Evolutionary conservation across 2,797 vertebrate species (phyloP), one percentile per base, ranked within the genome.

Genomic region (Botia almorhae): DNA sequence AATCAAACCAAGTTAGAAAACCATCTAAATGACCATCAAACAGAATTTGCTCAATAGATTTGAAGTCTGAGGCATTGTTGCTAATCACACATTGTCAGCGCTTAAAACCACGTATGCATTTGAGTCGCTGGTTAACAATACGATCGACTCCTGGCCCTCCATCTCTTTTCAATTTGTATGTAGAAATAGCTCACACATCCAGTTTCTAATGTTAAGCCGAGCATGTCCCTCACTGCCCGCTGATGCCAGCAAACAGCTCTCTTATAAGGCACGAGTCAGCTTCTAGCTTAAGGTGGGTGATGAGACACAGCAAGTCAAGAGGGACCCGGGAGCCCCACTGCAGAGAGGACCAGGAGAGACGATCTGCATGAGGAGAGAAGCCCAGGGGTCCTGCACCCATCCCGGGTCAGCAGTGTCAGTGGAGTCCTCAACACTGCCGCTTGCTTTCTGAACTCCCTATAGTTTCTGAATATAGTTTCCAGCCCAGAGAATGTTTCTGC

Each of bases 381-480:
- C 68, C 29, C 29, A 33, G 48, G 29, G 26, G 61, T 65, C 73
- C 26, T 70, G 56, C 56, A 50, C 69, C 13, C 69, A 64, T 72
- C 48, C 58, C 8, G 17, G 43, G 75, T 67, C 50, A 72, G 39
- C 16, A 10, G 36, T 23, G 19, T 46, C 39, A 26, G 23, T 26
- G 23, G 23, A 26, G 23, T 26, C 63, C 29, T 72, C 39, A 1
- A 46, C n/a, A 33, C 2, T 48, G 39, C 65, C 17, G 4, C 12
- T 55, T 76, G 33, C 36, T 53, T 46, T 12, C 36, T 48, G 11
- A 16, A 2, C 53, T 70, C 23, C 7, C 21, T 39, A n/a, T 71
- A 6, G 46, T 71, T 78, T 63, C 11, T 53, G 69, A 79, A 72
- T 79, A 39, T 72, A 72, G 68, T 64, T 64, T 58, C 69, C 67